Conservation (phyloP, 2,888 invertebrate species). For the Calameuta pallipes region DNA sequence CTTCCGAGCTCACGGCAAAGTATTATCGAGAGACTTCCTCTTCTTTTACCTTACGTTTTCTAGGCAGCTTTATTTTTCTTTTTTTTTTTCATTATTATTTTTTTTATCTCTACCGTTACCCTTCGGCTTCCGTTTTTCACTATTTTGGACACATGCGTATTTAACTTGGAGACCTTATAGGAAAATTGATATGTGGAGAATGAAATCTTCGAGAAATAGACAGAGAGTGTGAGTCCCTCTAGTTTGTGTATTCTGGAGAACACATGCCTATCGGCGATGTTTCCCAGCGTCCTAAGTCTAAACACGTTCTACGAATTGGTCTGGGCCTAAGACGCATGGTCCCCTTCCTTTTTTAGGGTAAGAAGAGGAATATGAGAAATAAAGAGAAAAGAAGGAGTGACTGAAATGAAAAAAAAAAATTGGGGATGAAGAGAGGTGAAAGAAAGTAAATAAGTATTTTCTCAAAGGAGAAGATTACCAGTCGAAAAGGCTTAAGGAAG, state of each 20-base stretch:
- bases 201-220: constrained; percentile 6
- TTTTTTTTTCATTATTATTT: background rate
- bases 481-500: constrained; percentile 54
- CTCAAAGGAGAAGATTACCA: too few relatives aligned
- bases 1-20: background rate
- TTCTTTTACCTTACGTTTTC: background rate
- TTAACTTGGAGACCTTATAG: background rate
- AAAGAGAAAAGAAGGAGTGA: too few relatives aligned
- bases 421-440: too few relatives aligned
- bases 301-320: too few relatives aligned
- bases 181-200: background rate
- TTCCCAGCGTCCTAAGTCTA: too few relatives aligned
- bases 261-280: too few relatives aligned
- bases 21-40: background rate
- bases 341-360: too few relatives aligned
- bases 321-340: too few relatives aligned
- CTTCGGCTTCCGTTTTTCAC: background rate
- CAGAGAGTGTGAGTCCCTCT: constrained; percentile 7
- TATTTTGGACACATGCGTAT: constrained; percentile 15
- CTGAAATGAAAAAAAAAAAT: too few relatives aligned
- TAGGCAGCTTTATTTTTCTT: background rate
- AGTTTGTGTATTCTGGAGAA: too few relatives aligned
- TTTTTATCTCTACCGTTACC: constrained; percentile 11
- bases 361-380: too few relatives aligned
- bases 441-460: too few relatives aligned